phyloP scores from a whole-genome alignment of 2,797 vertebrate species.

The Menidia menidia region DNA sequence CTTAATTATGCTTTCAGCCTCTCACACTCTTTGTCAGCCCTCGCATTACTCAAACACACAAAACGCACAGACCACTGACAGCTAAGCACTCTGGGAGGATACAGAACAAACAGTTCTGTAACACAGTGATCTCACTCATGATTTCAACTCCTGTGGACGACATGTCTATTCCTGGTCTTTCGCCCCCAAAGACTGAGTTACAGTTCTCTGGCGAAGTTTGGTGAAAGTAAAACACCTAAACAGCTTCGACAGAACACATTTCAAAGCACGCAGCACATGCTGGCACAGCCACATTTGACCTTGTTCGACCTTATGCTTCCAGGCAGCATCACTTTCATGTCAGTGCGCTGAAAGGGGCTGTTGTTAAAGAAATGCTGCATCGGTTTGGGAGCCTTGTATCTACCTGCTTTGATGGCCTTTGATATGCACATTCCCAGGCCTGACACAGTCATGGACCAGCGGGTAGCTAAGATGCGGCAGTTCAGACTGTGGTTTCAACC shows the following conservation, averaged over 20 bases:
- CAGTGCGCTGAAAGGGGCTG: conserved; percentile 2
- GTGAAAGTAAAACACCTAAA: conserved; percentile 1
- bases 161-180: conserved; percentile 22
- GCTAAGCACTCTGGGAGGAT: conserved; percentile 13
- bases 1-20: conserved; percentile 1
- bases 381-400: too few species aligned
- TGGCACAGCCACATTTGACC: not conserved
- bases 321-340: conserved; percentile 8
- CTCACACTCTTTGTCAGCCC: conserved; percentile 7
- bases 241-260: not conserved
- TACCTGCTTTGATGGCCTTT: too few species aligned
- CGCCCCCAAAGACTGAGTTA: not conserved
- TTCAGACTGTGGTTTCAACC: too few species aligned
- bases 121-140: conserved; percentile 29
- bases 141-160: conserved; percentile 12
- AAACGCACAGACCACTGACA: conserved; percentile 13
- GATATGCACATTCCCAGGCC: too few species aligned
- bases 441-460: too few species aligned
- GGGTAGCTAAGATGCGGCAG: too few species aligned
- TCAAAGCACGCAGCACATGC: not conserved
- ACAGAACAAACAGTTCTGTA: conserved; percentile 56
- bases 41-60: conserved; percentile 1
- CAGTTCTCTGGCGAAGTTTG: not conserved
- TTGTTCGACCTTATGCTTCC: not conserved
- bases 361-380: too few species aligned